Evolutionary conservation across 2,888 invertebrate genomes (phyloP), one percentile per base, ranked within the genome.

Genomic region (Gymnocheta viridis): DNA sequence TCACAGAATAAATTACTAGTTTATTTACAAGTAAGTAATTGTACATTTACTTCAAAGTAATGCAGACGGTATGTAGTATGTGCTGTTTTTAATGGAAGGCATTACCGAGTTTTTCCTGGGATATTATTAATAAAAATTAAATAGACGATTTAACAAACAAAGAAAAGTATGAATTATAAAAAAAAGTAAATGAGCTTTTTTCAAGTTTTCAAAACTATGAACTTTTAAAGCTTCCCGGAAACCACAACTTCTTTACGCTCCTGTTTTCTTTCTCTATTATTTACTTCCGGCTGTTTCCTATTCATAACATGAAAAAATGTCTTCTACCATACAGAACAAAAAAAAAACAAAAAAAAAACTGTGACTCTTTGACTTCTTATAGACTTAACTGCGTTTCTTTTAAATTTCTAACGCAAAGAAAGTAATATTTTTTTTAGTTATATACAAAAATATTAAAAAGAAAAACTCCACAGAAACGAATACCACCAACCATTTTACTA

Each of bases 201-300:
- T 14, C 29, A 6, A 35, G 17, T 2, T 1, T 6, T 17, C 32
- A 29, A 32, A 5, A n/a, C n/a, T n/a, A n/a, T n/a, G n/a, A n/a
- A n/a, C n/a, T 24, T 51, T 0, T 27, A 29, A 6, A 9, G 6
- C 22, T 10, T 10, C 19, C 35, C 22, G 12, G 22, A 58, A 2
- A 35, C 19, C 0, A 9, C 0, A 47, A 19, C 24, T 3, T 27
- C 17, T 9, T n/a, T 35, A 62, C 82, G 74, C 24, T 14, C 0
- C 32, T 67, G 60, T 17, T 67, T 49, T 2, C 12, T 56, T 22
- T 22, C 47, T 19, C 44, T 80, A 80, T 67, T 77, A 69, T 70
- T 44, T 56, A 67, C 72, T 84, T 84, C 62, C 67, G 67, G 38
- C 73, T 56, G 7, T 72, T 83, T 80, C 27, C 79, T 70, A 79